These are phyloP conservation scores for Oryzias woworae DNA, from an alignment of 2,113 vertebrate genomes.

Conservation along the genomic window DNA sequence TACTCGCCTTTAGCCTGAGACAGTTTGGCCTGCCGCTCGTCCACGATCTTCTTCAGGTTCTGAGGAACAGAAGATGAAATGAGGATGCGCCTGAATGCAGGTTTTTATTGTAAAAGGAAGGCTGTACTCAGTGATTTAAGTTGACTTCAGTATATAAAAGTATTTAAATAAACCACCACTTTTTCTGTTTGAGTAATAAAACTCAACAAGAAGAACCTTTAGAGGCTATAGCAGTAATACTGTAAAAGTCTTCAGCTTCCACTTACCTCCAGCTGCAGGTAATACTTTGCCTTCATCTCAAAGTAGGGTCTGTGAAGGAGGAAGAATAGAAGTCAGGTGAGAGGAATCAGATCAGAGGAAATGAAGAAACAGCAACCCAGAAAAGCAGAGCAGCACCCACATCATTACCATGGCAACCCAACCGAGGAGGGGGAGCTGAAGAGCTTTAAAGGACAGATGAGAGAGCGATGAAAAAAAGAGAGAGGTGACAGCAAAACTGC, in stretches of 20 bases:
- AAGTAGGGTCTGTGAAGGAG: conserved; percentile 88
- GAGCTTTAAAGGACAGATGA: conserved; percentile 30
- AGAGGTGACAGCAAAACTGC: conserved; percentile 21
- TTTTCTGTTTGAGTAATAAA: no score
- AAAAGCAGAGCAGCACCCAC: conserved; percentile 38
- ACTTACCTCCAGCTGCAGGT: conserved; percentile 92
- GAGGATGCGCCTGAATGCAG: neutral
- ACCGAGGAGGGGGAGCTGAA: conserved; percentile 23
- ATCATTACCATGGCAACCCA: conserved; percentile 64
- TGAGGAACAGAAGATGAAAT: conserved; percentile 34
- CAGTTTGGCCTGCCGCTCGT: conserved; percentile 91
- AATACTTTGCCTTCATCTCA: conserved; percentile 96
- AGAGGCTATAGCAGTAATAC: no score
- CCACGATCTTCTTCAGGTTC: conserved; percentile 94
- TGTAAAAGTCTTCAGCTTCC: no score
- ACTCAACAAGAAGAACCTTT: no score
- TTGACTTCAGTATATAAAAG: neutral
- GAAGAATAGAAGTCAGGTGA: conserved; percentile 10
- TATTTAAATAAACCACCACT: no score
- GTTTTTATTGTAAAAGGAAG: no score
- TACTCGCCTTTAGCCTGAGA: conserved; percentile 90
- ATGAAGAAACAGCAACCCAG: conserved; percentile 39
- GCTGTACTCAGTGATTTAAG: neutral
- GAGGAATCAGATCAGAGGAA: conserved; percentile 20
- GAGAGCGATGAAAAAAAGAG: conserved; percentile 37